phyloP scores from a whole-genome alignment of 2,797 vertebrate species.

The Picus viridis region DNA sequence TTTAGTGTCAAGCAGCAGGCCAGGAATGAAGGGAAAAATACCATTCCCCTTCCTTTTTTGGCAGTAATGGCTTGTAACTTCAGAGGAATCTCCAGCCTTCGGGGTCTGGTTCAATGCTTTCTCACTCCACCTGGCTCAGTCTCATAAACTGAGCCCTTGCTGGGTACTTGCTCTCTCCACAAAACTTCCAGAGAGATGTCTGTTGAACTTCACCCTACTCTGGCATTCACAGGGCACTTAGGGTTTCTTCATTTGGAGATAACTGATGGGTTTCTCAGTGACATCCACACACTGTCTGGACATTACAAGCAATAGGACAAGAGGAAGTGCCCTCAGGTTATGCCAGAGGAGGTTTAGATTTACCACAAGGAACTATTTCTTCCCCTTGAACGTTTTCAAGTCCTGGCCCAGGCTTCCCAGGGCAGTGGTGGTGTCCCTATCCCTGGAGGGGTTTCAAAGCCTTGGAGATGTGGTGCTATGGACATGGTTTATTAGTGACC shows the following conservation, averaged over 20 bases:
- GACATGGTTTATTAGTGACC: too few species aligned
- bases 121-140: slow-evolving; percentile 28
- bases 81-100: slow-evolving; percentile 8
- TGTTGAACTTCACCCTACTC: not conserved
- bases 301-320: too few species aligned
- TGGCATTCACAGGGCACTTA: not conserved
- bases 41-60: slow-evolving; percentile 39
- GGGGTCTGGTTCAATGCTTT: not conserved
- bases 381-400: too few species aligned
- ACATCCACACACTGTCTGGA: not conserved
- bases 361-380: too few species aligned
- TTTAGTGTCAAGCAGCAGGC: slow-evolving; percentile 65
- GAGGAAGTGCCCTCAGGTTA: too few species aligned
- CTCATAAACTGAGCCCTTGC: not conserved
- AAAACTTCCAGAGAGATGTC: not conserved
- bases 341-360: too few species aligned
- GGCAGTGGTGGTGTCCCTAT: too few species aligned
- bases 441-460: too few species aligned
- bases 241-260: not conserved
- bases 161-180: not conserved
- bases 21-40: slow-evolving; percentile 41
- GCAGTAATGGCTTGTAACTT: slow-evolving; percentile 45
- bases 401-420: too few species aligned
- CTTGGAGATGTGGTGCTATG: too few species aligned
- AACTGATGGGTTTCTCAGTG: not conserved